These are phyloP conservation scores for Orchestia grillus DNA, from an alignment of 1,140 invertebrate genomes.

Conservation along the genomic window DNA sequence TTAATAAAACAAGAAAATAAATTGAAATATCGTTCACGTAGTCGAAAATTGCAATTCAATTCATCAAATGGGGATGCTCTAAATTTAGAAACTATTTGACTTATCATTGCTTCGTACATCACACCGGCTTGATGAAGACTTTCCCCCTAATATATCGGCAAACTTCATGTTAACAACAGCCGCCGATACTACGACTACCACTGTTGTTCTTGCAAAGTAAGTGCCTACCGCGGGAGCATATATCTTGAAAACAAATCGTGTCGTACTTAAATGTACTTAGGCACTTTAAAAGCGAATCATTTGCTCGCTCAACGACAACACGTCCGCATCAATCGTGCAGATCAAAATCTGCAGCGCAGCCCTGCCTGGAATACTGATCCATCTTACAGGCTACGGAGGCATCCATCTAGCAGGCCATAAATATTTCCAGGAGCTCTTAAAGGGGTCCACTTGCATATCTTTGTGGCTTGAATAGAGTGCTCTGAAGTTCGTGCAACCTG, in stretches of 20 bases:
- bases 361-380: neutral
- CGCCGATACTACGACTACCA: neutral
- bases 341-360: neutral
- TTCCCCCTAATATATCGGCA: neutral
- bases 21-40: neutral
- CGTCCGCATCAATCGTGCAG: neutral
- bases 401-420: neutral
- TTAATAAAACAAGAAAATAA: neutral
- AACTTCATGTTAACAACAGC: neutral
- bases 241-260: neutral
- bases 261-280: conserved; percentile 2
- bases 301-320: neutral
- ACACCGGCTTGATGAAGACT: neutral
- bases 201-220: neutral
- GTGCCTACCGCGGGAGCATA: neutral
- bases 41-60: neutral
- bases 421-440: neutral
- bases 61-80: neutral
- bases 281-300: neutral
- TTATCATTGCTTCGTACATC: neutral
- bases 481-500: neutral
- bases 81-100: neutral
- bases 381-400: neutral
- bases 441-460: neutral
- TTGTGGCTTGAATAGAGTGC: neutral